These are phyloP conservation scores for cattle (Bos taurus) DNA, from an alignment of 2,113 vertebrate species.

Conservation along the genomic window DNA sequence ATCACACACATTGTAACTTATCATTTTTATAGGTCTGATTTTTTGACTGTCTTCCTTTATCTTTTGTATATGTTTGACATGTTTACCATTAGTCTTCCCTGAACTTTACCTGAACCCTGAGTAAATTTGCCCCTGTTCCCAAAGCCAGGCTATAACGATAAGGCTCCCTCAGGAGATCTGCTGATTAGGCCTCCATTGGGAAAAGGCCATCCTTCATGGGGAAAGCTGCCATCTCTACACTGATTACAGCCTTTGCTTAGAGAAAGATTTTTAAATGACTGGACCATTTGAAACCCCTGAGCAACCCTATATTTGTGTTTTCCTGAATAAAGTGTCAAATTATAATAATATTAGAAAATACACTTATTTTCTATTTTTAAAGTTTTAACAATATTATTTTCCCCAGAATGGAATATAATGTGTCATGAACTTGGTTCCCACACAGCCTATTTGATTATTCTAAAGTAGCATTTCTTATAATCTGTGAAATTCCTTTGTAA, in stretches of 20 bases:
- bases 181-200: constrained; percentile 73
- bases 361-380: background rate
- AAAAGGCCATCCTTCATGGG: constrained; percentile 55
- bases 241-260: constrained; percentile 60
- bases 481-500: background rate
- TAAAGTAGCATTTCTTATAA: background rate
- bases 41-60: constrained; percentile 6
- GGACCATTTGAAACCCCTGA: constrained; percentile 43
- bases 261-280: constrained; percentile 49
- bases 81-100: constrained; percentile 67
- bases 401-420: background rate
- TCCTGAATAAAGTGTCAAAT: constrained; percentile 48
- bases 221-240: constrained; percentile 51
- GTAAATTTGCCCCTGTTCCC: constrained; percentile 63
- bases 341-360: constrained; percentile 1
- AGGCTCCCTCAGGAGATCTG: constrained; percentile 56
- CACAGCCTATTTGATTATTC: background rate
- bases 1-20: background rate
- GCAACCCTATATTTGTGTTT: constrained; percentile 36
- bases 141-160: constrained; percentile 58
- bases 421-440: background rate
- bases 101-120: constrained; percentile 77
- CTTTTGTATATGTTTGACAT: constrained; percentile 4
- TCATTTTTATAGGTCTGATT: constrained; percentile 25
- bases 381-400: constrained; percentile 3